A percentile compares a stretch with the other conserved stretches of the same genome.
These are phyloP conservation scores for Thera obeliscata DNA, from an alignment of 2,888 invertebrate species.

Conservation along the genomic window DNA sequence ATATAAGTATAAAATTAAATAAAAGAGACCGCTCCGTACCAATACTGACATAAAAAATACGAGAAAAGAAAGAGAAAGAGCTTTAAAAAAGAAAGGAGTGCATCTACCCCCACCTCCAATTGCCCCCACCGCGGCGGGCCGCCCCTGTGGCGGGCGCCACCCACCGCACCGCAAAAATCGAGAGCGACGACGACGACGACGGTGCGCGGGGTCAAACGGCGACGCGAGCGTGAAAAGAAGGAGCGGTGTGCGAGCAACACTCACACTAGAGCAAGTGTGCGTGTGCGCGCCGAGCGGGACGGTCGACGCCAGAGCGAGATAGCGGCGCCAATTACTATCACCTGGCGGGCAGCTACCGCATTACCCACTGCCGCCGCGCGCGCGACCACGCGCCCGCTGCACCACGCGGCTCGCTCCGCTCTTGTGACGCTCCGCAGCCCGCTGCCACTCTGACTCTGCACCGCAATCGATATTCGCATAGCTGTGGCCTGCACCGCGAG, in stretches of 20 bases:
- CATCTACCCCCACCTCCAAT: slow-evolving; percentile 79
- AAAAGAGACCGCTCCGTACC: slow-evolving; percentile 82
- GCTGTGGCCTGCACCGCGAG: slow-evolving; percentile 58
- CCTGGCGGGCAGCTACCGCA: slow-evolving; percentile 87
- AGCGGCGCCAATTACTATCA: slow-evolving; percentile 86
- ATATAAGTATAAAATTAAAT: slow-evolving; percentile 79
- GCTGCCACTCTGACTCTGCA: slow-evolving; percentile 57
- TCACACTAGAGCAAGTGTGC: slow-evolving; percentile 70
- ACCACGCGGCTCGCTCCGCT: slow-evolving; percentile 74
- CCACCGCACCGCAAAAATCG: slow-evolving; percentile 87
- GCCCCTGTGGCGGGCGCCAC: slow-evolving; percentile 85
- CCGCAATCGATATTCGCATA: slow-evolving; percentile 71
- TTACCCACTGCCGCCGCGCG: slow-evolving; percentile 85
- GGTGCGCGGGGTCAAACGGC: slow-evolving; percentile 82
- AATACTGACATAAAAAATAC: slow-evolving; percentile 82
- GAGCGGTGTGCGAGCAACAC: slow-evolving; percentile 76
- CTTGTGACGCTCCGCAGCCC: slow-evolving; percentile 56
- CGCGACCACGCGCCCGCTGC: slow-evolving; percentile 85
- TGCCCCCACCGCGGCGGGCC: slow-evolving; percentile 76
- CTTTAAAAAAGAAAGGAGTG: slow-evolving; percentile 84
- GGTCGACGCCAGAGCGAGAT: slow-evolving; percentile 80
- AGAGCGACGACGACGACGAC: slow-evolving; percentile 78
- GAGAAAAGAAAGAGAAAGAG: slow-evolving; percentile 82
- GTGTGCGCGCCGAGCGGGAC: slow-evolving; percentile 82
- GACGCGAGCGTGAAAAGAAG: slow-evolving; percentile 84